A percentile compares a stretch with the other conserved stretches of the same genome.
Evolutionary conservation across 2,113 vertebrate species (phyloP).

Genomic region (Sarotherodon lohbergeri): DNA sequence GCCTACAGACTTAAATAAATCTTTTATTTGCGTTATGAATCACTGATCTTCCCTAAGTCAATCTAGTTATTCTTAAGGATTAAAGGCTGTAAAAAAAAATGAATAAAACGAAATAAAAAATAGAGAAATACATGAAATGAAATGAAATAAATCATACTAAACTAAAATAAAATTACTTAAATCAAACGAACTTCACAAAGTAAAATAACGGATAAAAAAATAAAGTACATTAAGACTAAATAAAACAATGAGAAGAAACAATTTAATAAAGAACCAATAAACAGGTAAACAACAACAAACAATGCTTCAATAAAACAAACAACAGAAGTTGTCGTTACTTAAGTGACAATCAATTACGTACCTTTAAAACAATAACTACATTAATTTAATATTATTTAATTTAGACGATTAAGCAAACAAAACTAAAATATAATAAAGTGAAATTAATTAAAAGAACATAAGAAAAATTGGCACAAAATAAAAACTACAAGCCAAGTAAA

Average conservation of each 20-base stretch:
- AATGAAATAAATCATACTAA: not conserved
- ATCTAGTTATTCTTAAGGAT: not conserved
- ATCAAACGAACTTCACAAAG: not conserved
- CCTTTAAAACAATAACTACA: not conserved
- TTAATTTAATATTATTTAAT: not conserved
- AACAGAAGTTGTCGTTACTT: not conserved
- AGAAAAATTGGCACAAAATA: not conserved
- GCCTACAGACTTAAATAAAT: not conserved
- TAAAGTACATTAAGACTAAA: not conserved
- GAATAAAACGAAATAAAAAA: not conserved
- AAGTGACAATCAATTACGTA: not conserved
- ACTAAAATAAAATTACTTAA: not conserved
- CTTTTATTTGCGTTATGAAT: not conserved
- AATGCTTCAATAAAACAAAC: not conserved
- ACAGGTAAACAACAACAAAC: not conserved
- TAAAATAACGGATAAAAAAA: not conserved
- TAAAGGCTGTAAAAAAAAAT: not conserved
- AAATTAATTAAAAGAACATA: not conserved
- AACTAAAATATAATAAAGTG: not conserved
- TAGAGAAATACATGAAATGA: not conserved
- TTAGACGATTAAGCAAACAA: not conserved
- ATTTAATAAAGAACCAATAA: not conserved
- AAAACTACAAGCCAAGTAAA: not conserved
- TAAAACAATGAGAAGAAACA: not conserved
- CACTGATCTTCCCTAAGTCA: not conserved